Percentiles rank a stretch among this genome's conserved stretches.
Conservation (phyloP, 2,113 vertebrate genomes). For the Eurystomus gularis region DNA sequence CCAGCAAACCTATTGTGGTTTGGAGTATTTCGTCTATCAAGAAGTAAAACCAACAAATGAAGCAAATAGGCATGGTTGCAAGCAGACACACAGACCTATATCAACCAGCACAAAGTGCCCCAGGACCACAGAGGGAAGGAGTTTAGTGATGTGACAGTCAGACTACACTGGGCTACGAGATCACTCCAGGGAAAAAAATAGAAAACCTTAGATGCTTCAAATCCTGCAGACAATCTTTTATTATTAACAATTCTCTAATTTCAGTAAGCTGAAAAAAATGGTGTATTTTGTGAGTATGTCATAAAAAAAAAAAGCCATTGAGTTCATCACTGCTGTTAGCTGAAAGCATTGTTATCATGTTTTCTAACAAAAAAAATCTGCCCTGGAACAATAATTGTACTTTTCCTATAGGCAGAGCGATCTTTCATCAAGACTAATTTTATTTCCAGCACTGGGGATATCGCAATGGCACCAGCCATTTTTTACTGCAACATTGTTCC, state of each 20-base stretch:
- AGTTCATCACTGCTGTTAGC: neutral
- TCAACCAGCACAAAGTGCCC: neutral
- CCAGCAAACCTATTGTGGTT: neutral
- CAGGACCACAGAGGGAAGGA: neutral
- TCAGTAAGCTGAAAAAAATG: neutral
- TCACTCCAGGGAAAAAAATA: neutral
- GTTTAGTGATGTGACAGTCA: neutral
- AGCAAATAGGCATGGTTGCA: fast-evolving
- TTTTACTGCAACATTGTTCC: neutral
- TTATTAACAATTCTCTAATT: neutral
- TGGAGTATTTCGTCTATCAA: neutral
- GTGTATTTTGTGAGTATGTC: neutral
- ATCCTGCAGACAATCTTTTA: neutral
- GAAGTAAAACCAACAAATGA: neutral
- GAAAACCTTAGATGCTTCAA: neutral
- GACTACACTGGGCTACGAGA: neutral
- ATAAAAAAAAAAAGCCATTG: neutral
- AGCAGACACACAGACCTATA: neutral
- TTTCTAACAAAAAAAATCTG: neutral
- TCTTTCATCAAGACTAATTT: neutral
- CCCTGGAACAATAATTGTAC: neutral
- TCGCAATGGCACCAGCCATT: neutral
- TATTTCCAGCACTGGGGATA: neutral
- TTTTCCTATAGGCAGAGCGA: neutral
- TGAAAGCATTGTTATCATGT: neutral